phyloP scores from a whole-genome alignment of 2,888 invertebrate genomes.

The Chironomus riparius region DNA sequence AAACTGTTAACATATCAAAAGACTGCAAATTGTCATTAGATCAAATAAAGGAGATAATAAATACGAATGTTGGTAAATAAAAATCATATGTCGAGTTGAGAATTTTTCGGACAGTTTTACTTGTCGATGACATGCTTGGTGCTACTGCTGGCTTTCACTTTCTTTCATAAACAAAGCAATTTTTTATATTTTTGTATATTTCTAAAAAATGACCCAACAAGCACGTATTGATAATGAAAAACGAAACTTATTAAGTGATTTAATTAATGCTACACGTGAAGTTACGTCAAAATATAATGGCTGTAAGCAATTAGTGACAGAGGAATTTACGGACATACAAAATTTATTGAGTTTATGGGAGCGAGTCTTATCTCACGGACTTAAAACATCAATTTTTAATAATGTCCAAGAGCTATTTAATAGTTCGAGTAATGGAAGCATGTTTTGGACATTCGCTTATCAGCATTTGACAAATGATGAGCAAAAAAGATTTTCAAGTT shows the following conservation, averaged over 20 bases:
- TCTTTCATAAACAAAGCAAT: conserved; percentile 10
- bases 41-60: conserved; percentile 42
- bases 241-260: background rate
- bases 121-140: background rate
- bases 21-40: conserved; percentile 41
- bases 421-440: conserved; percentile 44
- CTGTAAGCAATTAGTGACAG: conserved; percentile 15
- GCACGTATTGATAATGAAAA: conserved; percentile 2
- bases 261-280: conserved; percentile 6
- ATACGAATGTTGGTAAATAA: conserved; percentile 35
- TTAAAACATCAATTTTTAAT: conserved; percentile 51
- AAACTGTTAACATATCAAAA: conserved; percentile 46
- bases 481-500: conserved; percentile 68
- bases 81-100: background rate
- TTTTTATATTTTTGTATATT: background rate
- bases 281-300: background rate
- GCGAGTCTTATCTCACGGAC: conserved; percentile 66
- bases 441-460: conserved; percentile 71
- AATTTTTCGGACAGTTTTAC: background rate
- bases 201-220: background rate
- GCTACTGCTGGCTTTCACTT: background rate
- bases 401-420: conserved; percentile 66
- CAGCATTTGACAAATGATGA: conserved; percentile 79
- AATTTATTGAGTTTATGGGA: conserved; percentile 66
- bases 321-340: background rate